Base-by-base conservation (phyloP, 1,140 invertebrate genomes). In the Calephelis nemesis region DNA sequence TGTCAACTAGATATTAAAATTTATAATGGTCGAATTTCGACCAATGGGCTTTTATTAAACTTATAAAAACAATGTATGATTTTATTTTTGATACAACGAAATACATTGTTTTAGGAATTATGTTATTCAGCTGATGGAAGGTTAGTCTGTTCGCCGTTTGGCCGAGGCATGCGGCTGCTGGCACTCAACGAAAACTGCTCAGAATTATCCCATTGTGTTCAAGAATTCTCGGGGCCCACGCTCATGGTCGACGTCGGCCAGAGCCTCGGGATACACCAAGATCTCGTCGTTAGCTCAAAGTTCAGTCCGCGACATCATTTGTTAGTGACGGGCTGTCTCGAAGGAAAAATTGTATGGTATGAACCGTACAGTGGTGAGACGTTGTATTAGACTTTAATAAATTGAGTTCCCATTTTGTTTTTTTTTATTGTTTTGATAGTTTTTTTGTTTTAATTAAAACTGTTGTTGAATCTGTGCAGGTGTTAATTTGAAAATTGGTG, bases 81-180 rank as follows among this genome's bases (percentile, higher is more conserved):
- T 19, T 19, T 19, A 19, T 19, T 19, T 30, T 39, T 63, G 45
- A 49, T 5, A n/a, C 6, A n/a, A 13, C 1, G 19, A 7, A 7
- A 19, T 1, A 13, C 52, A 11, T 64, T n/a, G 49, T 54, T 76
- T 11, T 70, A 92, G 85, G 98, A 98, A 85, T 88, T 98, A 9
- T 97, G 97, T 78, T 98, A 97, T 83, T 98, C 97, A 0, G 92
- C 95, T 3, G 97, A 98, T 85, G 98, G 98, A 0, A 93, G 97
- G 42, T 83, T 98, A 0, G 96, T 99, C 30, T 97, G 96, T 81
- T 98, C 97, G 0, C 97, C 98, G 0, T 98, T 96, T 83, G 96
- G 95, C 1, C 95, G 95, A 74, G 97, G 97, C 5, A 94, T 98
- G 47, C 92, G 97, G 15, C 88, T 99, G 0, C 87, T 98, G 8